phyloP scores from a whole-genome alignment of 2,113 vertebrate genomes.

The Macrotus californicus region DNA sequence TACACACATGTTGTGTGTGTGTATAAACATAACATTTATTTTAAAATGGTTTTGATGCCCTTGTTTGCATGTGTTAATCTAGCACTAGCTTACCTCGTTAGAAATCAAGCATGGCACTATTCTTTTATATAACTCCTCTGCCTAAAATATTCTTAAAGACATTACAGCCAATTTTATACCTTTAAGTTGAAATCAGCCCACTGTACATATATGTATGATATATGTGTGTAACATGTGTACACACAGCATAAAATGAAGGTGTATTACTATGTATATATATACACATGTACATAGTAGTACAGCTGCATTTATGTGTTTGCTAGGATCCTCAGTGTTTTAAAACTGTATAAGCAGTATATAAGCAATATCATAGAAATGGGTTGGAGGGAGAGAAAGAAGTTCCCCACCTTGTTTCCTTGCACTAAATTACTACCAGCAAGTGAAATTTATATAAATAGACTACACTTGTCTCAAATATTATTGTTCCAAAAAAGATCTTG shows the following conservation, averaged over 20 bases:
- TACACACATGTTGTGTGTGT: not conserved
- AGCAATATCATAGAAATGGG: not conserved
- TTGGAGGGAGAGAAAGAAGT: not conserved
- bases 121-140: not conserved
- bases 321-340: not conserved
- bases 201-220: not conserved
- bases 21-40: not conserved
- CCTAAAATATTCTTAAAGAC: not conserved
- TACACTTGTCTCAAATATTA: slow-evolving; percentile 58
- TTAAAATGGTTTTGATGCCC: not conserved
- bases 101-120: not conserved
- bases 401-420: slow-evolving; percentile 34
- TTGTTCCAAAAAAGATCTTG: slow-evolving; percentile 36
- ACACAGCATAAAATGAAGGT: no score
- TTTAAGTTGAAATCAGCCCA: not conserved
- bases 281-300: not conserved
- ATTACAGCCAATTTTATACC: not conserved
- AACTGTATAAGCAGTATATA: not conserved
- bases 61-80: not conserved
- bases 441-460: slow-evolving; percentile 36
- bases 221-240: not conserved
- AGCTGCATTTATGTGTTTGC: not conserved
- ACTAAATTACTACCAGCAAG: slow-evolving; percentile 36
- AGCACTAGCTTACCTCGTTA: not conserved
- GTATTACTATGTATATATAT: no score